These are phyloP conservation scores for Apamea sordens DNA, from an alignment of 2,888 invertebrate genomes.

Conservation along the genomic window DNA sequence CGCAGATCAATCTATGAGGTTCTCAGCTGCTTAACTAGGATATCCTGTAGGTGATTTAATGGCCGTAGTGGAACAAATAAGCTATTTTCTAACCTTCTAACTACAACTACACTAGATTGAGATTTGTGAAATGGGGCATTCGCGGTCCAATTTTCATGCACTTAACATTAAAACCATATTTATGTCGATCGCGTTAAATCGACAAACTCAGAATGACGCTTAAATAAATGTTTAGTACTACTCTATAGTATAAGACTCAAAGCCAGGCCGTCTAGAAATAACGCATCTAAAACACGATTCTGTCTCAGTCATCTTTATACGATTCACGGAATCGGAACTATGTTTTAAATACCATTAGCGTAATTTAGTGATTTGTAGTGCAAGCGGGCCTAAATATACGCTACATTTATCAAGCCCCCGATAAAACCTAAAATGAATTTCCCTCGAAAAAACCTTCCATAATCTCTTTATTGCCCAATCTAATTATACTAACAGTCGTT, in stretches of 20 bases:
- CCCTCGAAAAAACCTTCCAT: constrained; percentile 33
- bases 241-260: background rate
- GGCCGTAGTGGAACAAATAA: background rate
- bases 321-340: background rate
- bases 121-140: no score
- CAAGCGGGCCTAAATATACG: background rate
- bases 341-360: background rate
- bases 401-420: constrained; percentile 32
- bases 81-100: background rate
- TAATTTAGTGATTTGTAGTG: background rate
- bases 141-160: no score
- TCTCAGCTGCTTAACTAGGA: no score
- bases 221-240: background rate
- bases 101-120: no score
- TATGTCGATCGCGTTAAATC: background rate
- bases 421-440: constrained; percentile 44
- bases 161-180: background rate
- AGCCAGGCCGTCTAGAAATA: background rate
- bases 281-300: background rate
- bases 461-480: constrained; percentile 59
- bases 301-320: background rate
- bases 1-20: no score
- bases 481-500: constrained; percentile 64
- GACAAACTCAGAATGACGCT: background rate
- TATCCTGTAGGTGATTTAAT: no score